Base-by-base conservation (phyloP, 1,140 invertebrate species). In the Cotesia typhae region DNA sequence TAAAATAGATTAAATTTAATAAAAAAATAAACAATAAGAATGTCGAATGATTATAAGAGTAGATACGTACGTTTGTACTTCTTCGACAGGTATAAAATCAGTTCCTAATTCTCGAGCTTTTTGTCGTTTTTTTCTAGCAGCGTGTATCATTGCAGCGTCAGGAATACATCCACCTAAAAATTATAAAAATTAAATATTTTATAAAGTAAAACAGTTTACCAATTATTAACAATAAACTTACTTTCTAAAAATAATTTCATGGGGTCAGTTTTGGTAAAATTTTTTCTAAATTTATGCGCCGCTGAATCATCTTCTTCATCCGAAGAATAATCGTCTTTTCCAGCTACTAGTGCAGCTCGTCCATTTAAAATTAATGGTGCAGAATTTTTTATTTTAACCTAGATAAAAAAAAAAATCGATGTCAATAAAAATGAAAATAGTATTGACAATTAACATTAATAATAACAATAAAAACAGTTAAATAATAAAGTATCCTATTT, bases 121-220 rank as follows among this genome's bases (percentile, higher is more conserved):
- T 87, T 98, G 96, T 78, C 96, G 89, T 74, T 94, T 91, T 87
- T 98, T 98, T 77, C 96, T 90, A 20, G 96, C 95, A 72, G 95
- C 95, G 87, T 98, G 96, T 83, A 99, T 98, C 88, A 96, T 94
- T 52, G 95, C 96, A 7, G 97, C 96, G 90, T 98, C 96, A 17
- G 97, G 97, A 80, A 99, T 98, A 77, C 92, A 92, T 61, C 96
- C 97, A 85, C 90, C 91, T 92, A 75, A 59, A 79, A 84, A 70
- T 10, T 74, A 75, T 69, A 63, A 14, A 61, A 78, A 72, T 72
- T 63, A 65, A 75, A 69, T 37, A 38, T 6, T 69, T 38, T 65
- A 57, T 68, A 51, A 14, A 51, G 4, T 20, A 28, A 67, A 37
- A 6, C 1, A 57, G 4, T 14, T 14, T 41, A 6, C 4, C 35